These are phyloP conservation scores for Luidia sarsii DNA, from an alignment of 53 echinoderm and acorn worm genomes.

Conservation along the genomic window DNA sequence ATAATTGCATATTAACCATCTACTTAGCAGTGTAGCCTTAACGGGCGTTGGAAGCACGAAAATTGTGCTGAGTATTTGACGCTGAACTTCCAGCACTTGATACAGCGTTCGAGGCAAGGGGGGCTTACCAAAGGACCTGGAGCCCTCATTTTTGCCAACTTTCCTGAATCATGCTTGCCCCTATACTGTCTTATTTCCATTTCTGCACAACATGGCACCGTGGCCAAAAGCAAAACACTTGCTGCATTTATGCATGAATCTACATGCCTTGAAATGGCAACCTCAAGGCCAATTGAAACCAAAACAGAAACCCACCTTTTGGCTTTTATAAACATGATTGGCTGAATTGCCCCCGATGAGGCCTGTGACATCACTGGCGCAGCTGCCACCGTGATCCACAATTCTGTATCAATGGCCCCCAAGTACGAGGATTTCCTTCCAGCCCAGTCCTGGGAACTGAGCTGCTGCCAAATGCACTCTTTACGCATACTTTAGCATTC, in stretches of 20 bases:
- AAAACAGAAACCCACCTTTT: conserved; percentile 14
- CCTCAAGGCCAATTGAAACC: background rate
- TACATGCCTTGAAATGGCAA: background rate
- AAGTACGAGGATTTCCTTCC: conserved; percentile 24
- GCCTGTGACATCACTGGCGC: background rate
- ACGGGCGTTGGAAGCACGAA: conserved; percentile 23
- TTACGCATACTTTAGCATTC: conserved; percentile 36
- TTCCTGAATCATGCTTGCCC: background rate
- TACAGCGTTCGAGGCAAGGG: background rate
- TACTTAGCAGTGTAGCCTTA: background rate
- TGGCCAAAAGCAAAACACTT: background rate
- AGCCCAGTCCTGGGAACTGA: conserved; percentile 33
- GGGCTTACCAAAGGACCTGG: background rate
- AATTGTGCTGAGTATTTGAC: background rate
- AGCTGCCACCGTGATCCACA: conserved; percentile 38
- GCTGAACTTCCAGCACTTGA: background rate
- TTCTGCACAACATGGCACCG: no score
- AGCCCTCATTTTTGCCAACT: background rate
- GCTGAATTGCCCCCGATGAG: background rate
- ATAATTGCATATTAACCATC: background rate
- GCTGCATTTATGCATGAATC: background rate
- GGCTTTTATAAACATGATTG: background rate
- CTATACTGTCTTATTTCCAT: no score
- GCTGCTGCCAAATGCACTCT: background rate
- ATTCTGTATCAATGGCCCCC: conserved; percentile 40